phyloP scores from a whole-genome alignment of 2,113 vertebrate genomes.

The Illadopsis cleaveri region DNA sequence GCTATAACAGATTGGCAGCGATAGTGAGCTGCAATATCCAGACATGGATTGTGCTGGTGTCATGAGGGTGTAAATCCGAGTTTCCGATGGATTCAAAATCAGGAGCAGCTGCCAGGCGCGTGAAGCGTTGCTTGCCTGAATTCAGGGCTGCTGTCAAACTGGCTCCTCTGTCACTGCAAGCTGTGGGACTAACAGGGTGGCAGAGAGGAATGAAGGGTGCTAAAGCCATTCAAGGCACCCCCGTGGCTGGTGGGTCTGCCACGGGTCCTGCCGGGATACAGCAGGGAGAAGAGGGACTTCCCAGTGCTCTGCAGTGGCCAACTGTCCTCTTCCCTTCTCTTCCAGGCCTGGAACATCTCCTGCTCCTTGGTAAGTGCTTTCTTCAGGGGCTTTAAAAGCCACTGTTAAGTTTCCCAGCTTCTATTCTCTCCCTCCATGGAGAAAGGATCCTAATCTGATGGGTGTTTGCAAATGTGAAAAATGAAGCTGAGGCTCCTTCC shows the following conservation, averaged over 20 bases:
- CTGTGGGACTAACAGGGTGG: fast-evolving
- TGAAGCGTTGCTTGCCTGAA: neutral
- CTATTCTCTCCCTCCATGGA: fast-evolving
- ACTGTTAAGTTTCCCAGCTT: neutral
- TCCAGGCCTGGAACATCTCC: neutral
- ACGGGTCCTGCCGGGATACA: neutral
- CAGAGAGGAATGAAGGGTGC: neutral
- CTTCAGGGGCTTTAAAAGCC: neutral
- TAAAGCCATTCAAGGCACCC: neutral
- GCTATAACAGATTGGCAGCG: neutral
- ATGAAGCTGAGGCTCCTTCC: neutral
- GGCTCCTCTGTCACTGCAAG: neutral
- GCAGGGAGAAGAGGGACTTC: neutral
- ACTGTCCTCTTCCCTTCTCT: neutral
- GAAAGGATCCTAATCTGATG: neutral
- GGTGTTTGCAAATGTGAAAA: neutral
- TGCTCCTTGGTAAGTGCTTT: neutral
- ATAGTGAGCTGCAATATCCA: neutral
- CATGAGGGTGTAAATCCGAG: neutral
- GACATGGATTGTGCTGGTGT: neutral
- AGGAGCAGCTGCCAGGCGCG: neutral
- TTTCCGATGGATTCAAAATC: neutral
- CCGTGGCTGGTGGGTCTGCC: neutral
- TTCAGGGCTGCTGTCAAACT: neutral
- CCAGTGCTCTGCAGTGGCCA: fast-evolving